Conservation (phyloP, 1,140 invertebrate species). For the Zaprionus gabonicus region DNA sequence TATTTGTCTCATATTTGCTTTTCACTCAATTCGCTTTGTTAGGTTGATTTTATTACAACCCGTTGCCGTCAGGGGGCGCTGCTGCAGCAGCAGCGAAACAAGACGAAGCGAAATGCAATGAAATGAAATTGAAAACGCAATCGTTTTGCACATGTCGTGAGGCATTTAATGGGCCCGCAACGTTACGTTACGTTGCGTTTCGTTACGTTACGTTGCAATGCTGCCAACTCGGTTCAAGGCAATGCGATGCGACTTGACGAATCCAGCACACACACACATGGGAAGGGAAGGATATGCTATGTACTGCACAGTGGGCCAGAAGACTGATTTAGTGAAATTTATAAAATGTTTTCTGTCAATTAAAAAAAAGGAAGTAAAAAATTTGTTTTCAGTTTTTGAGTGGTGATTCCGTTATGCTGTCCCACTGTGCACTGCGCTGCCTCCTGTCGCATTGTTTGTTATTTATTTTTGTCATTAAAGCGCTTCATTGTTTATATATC, state of each 20-base stretch:
- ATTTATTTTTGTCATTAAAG: conserved; percentile 55
- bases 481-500: conserved; percentile 70
- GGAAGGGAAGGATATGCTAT: background rate
- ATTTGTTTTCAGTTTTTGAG: too few species aligned
- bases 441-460: conserved; percentile 39
- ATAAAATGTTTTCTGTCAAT: too few species aligned
- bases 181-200: conserved; percentile 2
- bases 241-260: conserved; percentile 38
- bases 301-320: too few species aligned
- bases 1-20: conserved; percentile 82
- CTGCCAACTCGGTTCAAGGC: conserved; percentile 49
- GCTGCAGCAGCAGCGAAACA: background rate
- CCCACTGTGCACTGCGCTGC: background rate
- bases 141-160: conserved; percentile 68
- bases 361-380: too few species aligned
- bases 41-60: conserved; percentile 75
- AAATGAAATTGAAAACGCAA: conserved; percentile 82
- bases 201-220: background rate
- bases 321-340: too few species aligned
- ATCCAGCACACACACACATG: conserved; percentile 3
- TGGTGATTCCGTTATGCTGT: too few species aligned
- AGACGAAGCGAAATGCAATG: conserved; percentile 57
- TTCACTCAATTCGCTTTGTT: conserved; percentile 80
- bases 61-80: conserved; percentile 36
- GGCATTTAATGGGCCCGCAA: conserved; percentile 58